Percentiles rank a stretch among this genome's conserved stretches.
Evolutionary conservation across 2,888 invertebrate species (phyloP).

Genomic region (Periphyllus acericola): DNA sequence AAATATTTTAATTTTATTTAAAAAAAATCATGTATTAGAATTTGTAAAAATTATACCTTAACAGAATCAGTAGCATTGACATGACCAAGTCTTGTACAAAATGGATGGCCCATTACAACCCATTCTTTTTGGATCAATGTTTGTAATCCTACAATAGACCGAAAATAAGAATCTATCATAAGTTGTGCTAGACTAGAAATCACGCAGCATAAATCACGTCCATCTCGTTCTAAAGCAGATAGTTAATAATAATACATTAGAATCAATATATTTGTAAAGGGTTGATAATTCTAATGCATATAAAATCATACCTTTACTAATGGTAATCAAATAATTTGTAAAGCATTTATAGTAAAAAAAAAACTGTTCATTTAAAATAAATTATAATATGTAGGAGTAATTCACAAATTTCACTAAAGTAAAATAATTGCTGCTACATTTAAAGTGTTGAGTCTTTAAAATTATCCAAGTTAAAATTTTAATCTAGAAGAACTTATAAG

Average conservation of each 20-base stretch:
- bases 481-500: too few relatives aligned
- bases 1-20: neutral
- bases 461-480: too few relatives aligned
- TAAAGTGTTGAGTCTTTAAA: too few relatives aligned
- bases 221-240: constrained; percentile 74
- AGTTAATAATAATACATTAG: constrained; percentile 23
- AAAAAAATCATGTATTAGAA: neutral
- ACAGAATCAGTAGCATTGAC: constrained; percentile 64
- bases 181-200: constrained; percentile 89
- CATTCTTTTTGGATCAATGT: constrained; percentile 94
- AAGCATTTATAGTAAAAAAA: too few relatives aligned
- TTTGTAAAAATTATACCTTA: constrained; percentile 52
- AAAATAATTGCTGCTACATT: too few relatives aligned
- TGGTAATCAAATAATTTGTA: neutral
- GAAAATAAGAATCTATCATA: constrained; percentile 83
- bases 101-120: constrained; percentile 92
- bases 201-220: constrained; percentile 87
- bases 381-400: too few relatives aligned
- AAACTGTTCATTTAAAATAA: too few relatives aligned
- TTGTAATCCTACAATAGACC: constrained; percentile 88
- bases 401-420: too few relatives aligned
- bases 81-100: constrained; percentile 70
- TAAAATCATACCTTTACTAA: neutral
- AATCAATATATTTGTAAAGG: constrained; percentile 12
- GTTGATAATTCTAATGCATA: constrained; percentile 1